These are phyloP conservation scores for Pelecanoides urinatrix DNA, from an alignment of 2,113 vertebrate species.

Conservation along the genomic window DNA sequence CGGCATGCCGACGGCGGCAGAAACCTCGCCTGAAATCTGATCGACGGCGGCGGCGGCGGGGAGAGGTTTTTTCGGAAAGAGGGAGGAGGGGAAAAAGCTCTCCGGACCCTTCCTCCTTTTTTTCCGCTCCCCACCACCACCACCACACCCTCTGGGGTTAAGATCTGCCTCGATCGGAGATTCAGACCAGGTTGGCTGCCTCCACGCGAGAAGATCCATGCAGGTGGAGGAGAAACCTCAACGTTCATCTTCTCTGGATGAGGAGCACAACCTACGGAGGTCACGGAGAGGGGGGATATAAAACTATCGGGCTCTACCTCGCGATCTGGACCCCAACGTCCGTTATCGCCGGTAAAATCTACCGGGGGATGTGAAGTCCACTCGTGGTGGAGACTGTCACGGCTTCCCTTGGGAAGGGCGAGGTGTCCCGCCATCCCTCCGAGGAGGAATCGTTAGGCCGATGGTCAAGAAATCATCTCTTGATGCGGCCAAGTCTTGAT, in stretches of 20 bases:
- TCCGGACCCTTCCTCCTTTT: not conserved
- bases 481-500: not conserved
- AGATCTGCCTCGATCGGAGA: not conserved
- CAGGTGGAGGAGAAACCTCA: constrained; percentile 23
- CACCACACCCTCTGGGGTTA: not conserved
- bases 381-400: not conserved
- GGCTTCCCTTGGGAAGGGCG: constrained; percentile 9
- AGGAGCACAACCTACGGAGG: not conserved
- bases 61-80: not conserved
- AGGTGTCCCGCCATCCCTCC: constrained; percentile 4
- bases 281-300: not conserved
- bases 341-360: not conserved
- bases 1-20: not conserved
- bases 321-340: not conserved
- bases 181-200: not conserved
- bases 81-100: not conserved
- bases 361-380: not conserved
- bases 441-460: not conserved
- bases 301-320: not conserved
- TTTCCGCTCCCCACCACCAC: not conserved
- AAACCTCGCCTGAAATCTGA: not conserved
- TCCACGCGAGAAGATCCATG: constrained; percentile 29
- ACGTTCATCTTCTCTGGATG: not conserved
- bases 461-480: not conserved
- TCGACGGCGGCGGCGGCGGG: not conserved